Evolutionary conservation across 2,888 invertebrate genomes (phyloP).

Genomic region (Papilio gigon): DNA sequence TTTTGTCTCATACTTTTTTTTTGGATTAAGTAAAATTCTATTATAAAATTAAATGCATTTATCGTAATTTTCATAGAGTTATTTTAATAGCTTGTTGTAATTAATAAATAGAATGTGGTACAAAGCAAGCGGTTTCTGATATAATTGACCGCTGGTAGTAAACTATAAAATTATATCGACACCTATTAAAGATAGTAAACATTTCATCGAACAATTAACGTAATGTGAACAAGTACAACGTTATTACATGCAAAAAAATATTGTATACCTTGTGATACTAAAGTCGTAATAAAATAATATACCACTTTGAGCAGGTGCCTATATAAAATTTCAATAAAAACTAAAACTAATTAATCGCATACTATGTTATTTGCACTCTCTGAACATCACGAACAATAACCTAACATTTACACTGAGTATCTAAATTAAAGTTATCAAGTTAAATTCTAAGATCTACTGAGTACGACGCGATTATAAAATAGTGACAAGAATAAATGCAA

Average conservation of each 20-base stretch:
- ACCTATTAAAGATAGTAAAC: not conserved
- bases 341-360: not conserved
- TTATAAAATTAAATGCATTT: slow-evolving; percentile 8
- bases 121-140: not conserved
- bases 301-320: not conserved
- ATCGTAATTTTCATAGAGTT: not conserved
- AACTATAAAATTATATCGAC: slow-evolving; percentile 31
- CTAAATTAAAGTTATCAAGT: not conserved
- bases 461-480: not conserved
- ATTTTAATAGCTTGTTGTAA: slow-evolving; percentile 12
- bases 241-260: slow-evolving; percentile 24
- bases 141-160: not conserved
- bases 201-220: slow-evolving; percentile 17
- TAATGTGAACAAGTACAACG: slow-evolving; percentile 5
- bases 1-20: slow-evolving; percentile 14
- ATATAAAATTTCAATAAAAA: not conserved
- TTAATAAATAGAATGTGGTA: slow-evolving; percentile 9
- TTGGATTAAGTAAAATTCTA: not conserved
- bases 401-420: no score
- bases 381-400: not conserved
- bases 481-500: slow-evolving; percentile 23
- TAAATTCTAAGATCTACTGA: not conserved
- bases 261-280: not conserved
- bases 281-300: not conserved
- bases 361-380: not conserved